Conservation (phyloP, 2,888 invertebrate genomes). For the Drosophila peninsularis region DNA sequence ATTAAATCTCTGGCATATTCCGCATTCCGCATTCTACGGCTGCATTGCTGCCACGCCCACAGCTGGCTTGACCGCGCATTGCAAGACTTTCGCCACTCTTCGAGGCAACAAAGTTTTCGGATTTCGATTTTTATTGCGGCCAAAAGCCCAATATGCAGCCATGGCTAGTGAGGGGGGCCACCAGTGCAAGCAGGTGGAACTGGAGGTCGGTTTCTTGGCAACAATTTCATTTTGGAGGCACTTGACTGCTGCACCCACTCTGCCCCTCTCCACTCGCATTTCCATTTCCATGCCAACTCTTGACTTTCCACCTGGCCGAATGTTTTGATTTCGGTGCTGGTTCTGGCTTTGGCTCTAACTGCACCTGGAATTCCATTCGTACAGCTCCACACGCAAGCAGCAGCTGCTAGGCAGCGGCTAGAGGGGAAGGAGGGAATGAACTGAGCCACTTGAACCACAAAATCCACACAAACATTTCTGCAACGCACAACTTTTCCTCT, state of each 20-base stretch:
- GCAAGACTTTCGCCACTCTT: slow-evolving; percentile 51
- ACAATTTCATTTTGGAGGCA: slow-evolving; percentile 68
- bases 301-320: slow-evolving; percentile 36
- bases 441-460: slow-evolving; percentile 64
- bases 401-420: too few relatives aligned
- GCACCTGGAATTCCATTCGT: slow-evolving; percentile 42
- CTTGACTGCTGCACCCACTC: slow-evolving; percentile 48
- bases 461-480: slow-evolving; percentile 53
- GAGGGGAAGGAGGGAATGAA: neutral
- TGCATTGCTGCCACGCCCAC: slow-evolving; percentile 28
- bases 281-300: slow-evolving; percentile 38
- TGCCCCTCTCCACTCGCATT: slow-evolving; percentile 25
- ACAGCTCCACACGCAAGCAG: slow-evolving; percentile 52
- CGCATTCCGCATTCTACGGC: slow-evolving; percentile 13
- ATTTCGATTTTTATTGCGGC: slow-evolving; percentile 75
- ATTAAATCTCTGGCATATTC: slow-evolving; percentile 62
- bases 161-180: slow-evolving; percentile 26
- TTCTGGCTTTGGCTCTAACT: slow-evolving; percentile 18
- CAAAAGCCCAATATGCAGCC: slow-evolving; percentile 49
- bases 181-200: slow-evolving; percentile 30
- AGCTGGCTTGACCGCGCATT: slow-evolving; percentile 33
- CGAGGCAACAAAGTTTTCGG: slow-evolving; percentile 56
- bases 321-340: slow-evolving; percentile 23
- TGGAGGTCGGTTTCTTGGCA: slow-evolving; percentile 67
- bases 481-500: slow-evolving; percentile 50